Conservation (phyloP, 2,113 vertebrate genomes). For the Pterophyllum scalare region DNA sequence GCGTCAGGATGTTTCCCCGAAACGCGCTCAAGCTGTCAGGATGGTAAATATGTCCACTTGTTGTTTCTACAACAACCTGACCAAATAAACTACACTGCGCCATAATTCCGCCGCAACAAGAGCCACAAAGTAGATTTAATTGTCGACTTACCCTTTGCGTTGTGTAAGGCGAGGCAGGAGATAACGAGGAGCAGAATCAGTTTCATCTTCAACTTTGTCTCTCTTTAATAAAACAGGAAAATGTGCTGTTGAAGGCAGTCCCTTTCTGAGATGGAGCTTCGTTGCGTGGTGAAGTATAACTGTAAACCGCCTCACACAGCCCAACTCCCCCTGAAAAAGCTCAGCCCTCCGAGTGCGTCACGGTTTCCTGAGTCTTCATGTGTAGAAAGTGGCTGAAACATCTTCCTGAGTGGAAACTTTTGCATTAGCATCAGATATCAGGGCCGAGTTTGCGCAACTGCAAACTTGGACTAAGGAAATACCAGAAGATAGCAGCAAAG, state of each 20-base stretch:
- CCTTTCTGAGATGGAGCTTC: neutral
- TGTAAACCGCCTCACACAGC: conserved; percentile 5
- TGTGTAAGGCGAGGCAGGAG: conserved; percentile 64
- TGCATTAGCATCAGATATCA: conserved; percentile 35
- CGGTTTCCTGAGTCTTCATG: conserved; percentile 67
- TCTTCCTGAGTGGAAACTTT: conserved; percentile 72
- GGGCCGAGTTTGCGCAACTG: conserved; percentile 35
- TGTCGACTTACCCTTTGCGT: conserved; percentile 66
- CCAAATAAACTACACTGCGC: neutral
- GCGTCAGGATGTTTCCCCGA: neutral
- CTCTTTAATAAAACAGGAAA: neutral
- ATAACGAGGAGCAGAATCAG: conserved; percentile 57
- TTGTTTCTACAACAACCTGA: neutral
- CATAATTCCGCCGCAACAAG: neutral
- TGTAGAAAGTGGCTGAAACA: conserved; percentile 36
- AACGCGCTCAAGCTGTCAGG: neutral
- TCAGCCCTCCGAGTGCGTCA: conserved; percentile 79
- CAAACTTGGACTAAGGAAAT: conserved; percentile 39
- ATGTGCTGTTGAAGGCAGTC: neutral
- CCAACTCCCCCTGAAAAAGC: conserved; percentile 47
- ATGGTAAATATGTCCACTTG: neutral
- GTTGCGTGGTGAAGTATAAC: neutral
- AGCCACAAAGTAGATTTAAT: neutral
- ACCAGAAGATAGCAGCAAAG: conserved; percentile 16
- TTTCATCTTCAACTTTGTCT: conserved; percentile 56